Evolutionary conservation across 2,797 vertebrate species (phyloP).

Genomic region (Epinephelus awoara): DNA sequence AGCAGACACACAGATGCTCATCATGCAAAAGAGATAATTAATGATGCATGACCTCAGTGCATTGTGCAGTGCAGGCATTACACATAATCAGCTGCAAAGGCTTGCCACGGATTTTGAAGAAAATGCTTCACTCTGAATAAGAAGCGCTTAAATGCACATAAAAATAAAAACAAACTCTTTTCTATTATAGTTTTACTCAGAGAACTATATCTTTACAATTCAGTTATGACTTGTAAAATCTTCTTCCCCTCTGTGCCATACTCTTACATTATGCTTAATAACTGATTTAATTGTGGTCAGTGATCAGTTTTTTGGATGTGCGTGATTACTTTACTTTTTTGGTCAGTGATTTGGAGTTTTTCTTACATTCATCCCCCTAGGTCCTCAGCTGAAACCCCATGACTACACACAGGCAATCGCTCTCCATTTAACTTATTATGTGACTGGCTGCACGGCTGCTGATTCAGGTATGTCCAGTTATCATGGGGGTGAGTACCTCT

Average conservation of each 20-base stretch:
- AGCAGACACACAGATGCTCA: neutral
- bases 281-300: neutral
- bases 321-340: no score
- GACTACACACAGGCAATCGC: neutral
- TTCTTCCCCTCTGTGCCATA: neutral
- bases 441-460: neutral
- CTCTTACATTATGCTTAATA: neutral
- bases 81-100: neutral
- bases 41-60: no score
- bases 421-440: neutral
- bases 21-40: no score
- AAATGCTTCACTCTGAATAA: no score
- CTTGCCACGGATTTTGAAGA: neutral
- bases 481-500: neutral
- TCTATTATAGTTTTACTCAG: no score
- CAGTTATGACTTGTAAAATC: no score
- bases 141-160: no score
- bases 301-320: no score
- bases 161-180: no score
- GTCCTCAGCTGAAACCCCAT: neutral
- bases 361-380: no score
- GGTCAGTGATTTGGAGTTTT: no score
- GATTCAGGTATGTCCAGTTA: neutral
- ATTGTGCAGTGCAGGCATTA: neutral
- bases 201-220: no score